phyloP scores from a whole-genome alignment of 2,888 invertebrate species.

The Synergus gifuensis region DNA sequence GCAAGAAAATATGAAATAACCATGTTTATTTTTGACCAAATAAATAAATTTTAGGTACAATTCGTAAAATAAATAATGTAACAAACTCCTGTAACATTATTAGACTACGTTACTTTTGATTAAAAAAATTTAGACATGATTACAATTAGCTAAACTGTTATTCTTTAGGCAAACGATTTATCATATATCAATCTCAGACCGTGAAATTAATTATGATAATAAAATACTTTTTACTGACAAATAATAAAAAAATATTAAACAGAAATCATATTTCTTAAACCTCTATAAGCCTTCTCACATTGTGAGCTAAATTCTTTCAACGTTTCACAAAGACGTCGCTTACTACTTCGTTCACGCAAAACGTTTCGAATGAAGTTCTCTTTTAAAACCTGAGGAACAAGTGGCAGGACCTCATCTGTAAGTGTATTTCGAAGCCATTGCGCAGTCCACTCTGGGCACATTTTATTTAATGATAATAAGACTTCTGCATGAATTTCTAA shows the following conservation, averaged over 20 bases:
- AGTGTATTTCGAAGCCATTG: conserved; percentile 82
- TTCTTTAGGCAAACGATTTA: neutral
- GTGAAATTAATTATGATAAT: neutral
- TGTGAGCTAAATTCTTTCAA: conserved; percentile 66
- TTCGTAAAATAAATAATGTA: conserved; percentile 43
- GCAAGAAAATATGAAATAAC: conserved; percentile 27
- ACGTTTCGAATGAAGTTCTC: conserved; percentile 63
- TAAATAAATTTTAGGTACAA: conserved; percentile 40
- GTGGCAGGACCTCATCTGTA: conserved; percentile 66
- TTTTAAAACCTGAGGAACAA: conserved; percentile 62
- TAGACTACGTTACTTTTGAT: neutral
- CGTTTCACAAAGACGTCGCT: conserved; percentile 59
- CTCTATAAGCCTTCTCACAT: conserved; percentile 47
- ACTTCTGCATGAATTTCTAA: conserved; percentile 84
- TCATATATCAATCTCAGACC: neutral
- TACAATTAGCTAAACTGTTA: neutral
- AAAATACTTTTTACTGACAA: conserved; percentile 1
- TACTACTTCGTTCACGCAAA: conserved; percentile 61
- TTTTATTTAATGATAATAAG: conserved; percentile 83
- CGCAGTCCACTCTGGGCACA: conserved; percentile 82
- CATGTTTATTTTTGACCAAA: conserved; percentile 20
- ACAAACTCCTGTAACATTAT: conserved; percentile 47
- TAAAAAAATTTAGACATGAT: neutral
- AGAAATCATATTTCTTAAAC: conserved; percentile 21
- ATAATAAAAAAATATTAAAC: neutral